These are phyloP conservation scores for Hemaris fuciformis DNA, from an alignment of 2,888 invertebrate genomes.

Conservation along the genomic window DNA sequence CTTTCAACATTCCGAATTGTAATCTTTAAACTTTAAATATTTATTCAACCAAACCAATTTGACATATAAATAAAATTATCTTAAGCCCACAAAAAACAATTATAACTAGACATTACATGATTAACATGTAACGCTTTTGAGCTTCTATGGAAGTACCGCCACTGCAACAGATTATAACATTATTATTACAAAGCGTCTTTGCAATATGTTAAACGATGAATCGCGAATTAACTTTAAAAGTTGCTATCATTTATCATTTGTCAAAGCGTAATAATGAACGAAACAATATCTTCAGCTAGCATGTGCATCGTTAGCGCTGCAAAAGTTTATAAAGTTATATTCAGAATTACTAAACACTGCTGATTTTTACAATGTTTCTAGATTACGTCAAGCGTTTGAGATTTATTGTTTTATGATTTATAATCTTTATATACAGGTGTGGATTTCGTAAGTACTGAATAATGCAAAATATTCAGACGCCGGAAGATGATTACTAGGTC, in stretches of 20 bases:
- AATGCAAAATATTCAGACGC: not conserved
- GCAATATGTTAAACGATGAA: not conserved
- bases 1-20: no score
- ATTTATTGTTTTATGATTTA: not conserved
- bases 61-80: no score
- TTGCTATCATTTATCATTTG: not conserved
- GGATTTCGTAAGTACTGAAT: not conserved
- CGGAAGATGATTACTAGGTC: not conserved
- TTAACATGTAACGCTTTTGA: no score
- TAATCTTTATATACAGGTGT: not conserved
- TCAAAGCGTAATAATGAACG: not conserved
- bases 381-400: not conserved
- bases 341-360: not conserved
- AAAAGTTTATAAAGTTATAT: not conserved
- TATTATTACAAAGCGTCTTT: not conserved
- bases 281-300: not conserved
- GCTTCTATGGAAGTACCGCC: no score
- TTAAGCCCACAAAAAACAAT: no score
- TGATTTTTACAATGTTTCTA: not conserved
- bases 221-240: not conserved
- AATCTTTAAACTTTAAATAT: no score
- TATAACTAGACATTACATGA: no score
- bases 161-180: not conserved
- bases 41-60: no score
- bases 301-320: not conserved